phyloP scores from a whole-genome alignment of 2,113 vertebrate genomes.

The Columba livia region DNA sequence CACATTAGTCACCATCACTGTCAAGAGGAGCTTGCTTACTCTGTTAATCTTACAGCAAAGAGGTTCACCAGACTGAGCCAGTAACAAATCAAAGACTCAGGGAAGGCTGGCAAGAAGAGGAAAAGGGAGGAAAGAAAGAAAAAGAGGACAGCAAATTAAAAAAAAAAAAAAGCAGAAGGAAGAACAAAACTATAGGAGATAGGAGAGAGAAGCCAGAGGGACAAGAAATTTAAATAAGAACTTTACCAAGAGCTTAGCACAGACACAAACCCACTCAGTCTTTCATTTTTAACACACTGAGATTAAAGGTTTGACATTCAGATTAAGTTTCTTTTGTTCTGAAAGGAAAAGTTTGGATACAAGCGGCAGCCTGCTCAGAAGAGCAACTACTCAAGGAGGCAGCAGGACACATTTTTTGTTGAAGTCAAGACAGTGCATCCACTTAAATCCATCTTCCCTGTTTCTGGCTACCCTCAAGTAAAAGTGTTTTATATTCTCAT shows the following conservation, averaged over 20 bases:
- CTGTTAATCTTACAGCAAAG: not conserved
- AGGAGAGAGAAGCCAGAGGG: not conserved
- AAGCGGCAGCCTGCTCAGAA: not conserved
- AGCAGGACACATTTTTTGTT: not conserved
- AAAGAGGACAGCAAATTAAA: not conserved
- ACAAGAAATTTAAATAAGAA: not conserved
- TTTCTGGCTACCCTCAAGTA: not conserved
- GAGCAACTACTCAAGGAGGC: not conserved
- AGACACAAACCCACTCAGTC: not conserved
- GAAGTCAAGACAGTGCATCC: fast-evolving
- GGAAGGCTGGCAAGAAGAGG: not conserved
- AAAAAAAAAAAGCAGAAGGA: not conserved
- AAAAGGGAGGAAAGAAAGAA: not conserved
- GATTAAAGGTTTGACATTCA: not conserved
- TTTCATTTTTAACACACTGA: not conserved
- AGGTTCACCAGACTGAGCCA: not conserved
- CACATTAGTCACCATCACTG: not conserved
- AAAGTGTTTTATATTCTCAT: not conserved
- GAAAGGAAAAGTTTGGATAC: not conserved
- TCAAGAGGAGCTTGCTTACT: not conserved
- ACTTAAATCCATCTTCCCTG: not conserved
- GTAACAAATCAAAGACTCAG: not conserved
- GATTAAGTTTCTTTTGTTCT: not conserved
- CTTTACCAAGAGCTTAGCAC: not conserved
- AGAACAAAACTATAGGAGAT: not conserved